Conservation (phyloP, 2,888 invertebrate species). For the Xestia ashworthii region DNA sequence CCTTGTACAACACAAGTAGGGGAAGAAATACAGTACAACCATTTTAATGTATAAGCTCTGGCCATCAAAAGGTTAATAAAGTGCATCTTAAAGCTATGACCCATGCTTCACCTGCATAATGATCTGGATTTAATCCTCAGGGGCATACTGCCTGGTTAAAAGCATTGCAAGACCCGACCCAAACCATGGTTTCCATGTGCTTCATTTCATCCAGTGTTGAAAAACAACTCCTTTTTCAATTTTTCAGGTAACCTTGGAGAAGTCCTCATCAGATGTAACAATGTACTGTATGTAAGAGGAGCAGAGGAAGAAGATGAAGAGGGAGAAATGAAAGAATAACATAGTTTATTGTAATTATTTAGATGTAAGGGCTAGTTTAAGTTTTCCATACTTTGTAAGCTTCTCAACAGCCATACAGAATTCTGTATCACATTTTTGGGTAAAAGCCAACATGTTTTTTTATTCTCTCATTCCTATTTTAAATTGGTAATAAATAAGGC, state of each 20-base stretch:
- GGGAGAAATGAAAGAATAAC: slow-evolving; percentile 97
- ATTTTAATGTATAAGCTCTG: no score
- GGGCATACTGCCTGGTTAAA: not conserved
- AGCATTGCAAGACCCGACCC: not conserved
- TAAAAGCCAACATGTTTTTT: not conserved
- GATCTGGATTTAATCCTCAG: not conserved
- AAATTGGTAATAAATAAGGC: not conserved
- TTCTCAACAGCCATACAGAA: slow-evolving; percentile 15
- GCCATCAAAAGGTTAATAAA: no score
- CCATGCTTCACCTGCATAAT: rapidly evolving
- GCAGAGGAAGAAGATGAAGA: slow-evolving; percentile 99
- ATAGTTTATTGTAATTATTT: slow-evolving; percentile 20
- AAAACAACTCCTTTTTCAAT: not conserved
- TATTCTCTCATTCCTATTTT: not conserved
- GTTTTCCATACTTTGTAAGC: slow-evolving; percentile 27
- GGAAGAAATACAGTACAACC: no score
- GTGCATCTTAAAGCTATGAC: not conserved
- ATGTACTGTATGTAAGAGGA: slow-evolving; percentile 98
- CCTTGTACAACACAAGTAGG: no score
- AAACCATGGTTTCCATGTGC: not conserved
- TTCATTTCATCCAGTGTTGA: not conserved
- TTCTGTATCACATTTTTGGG: slow-evolving; percentile 20
- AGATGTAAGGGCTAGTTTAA: slow-evolving; percentile 51
- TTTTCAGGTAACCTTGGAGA: slow-evolving; percentile 96
- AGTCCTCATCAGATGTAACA: slow-evolving; percentile 99